Evolutionary conservation across 2,888 invertebrate species (phyloP).

Genomic region (Conistra vaccinii): DNA sequence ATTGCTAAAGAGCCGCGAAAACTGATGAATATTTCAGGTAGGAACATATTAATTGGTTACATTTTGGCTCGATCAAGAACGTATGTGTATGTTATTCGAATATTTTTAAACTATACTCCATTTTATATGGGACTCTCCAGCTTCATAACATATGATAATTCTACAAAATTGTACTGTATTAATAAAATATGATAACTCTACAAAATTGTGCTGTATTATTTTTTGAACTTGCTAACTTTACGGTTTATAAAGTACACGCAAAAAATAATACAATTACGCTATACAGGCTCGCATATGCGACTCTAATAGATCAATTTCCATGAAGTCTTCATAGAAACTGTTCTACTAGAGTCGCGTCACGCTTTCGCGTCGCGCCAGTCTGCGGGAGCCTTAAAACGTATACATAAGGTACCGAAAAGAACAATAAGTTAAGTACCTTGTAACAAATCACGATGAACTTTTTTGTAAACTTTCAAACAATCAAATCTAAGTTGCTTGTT

Average conservation of each 20-base stretch:
- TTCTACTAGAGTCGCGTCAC: background rate
- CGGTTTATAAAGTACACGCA: no score
- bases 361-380: background rate
- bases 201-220: no score
- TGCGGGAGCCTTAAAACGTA: background rate
- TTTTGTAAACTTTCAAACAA: constrained; percentile 2
- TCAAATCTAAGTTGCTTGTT: background rate
- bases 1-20: constrained; percentile 12
- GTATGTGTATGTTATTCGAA: no score
- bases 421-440: background rate
- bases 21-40: constrained; percentile 3
- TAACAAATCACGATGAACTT: background rate
- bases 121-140: no score
- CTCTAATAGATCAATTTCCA: no score
- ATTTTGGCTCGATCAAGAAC: background rate
- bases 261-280: no score
- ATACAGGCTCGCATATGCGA: no score
- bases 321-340: background rate
- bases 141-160: no score
- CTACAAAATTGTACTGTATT: no score
- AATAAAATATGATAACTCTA: no score
- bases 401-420: background rate
- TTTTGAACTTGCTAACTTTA: no score
- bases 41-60: background rate
- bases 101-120: no score